Base-by-base conservation (phyloP, 2,888 invertebrate genomes). In the Chalcis sispes region DNA sequence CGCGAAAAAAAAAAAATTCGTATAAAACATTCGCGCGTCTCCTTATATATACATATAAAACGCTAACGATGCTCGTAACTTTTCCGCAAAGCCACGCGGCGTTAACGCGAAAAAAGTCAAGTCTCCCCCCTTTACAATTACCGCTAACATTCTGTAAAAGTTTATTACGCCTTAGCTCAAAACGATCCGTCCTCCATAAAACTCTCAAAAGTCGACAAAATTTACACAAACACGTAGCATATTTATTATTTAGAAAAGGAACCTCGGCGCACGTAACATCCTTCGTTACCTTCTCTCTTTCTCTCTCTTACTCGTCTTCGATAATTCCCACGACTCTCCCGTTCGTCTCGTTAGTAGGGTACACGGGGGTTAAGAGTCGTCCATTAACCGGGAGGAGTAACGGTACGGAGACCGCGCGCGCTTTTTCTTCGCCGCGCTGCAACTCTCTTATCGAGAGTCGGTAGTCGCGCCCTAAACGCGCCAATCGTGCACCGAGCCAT, bases 401-500 rank as follows among this genome's bases (percentile, higher is more conserved):
- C 73, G 73, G 73, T 66, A 73, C 27, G 20, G 50, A 50, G 50
- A 40, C 36, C 61, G 13, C 25, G n/a, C n/a, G 58, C 36, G 72
- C 64, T 61, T 61, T 64, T 72, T 66, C 73, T 61, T 67, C 42
- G 52, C 61, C 73, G 56, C 66, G 18, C n/a, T 8, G 20, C 25
- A 62, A 4, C 29, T 4, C 20, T 23, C 65, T 52, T 40, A 64
- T 52, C 29, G 20, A 50, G 61, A 62, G 20, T 20, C 40, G n/a
- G n/a, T n/a, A 59, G 61, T 40, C 67, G 77, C 76, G 74, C 77
- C 78, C 72, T 64, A 64, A 73, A 75, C 71, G 75, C 72, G 69
- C 78, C 77, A 79, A 86, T 86, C 84, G 85, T 82, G 85, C 85
- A 83, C 80, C 79, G 81, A 81, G 7, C 29, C 66, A 65, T 66